These are phyloP conservation scores for Drosophila recens DNA, from an alignment of 2,888 invertebrate species.

Conservation along the genomic window DNA sequence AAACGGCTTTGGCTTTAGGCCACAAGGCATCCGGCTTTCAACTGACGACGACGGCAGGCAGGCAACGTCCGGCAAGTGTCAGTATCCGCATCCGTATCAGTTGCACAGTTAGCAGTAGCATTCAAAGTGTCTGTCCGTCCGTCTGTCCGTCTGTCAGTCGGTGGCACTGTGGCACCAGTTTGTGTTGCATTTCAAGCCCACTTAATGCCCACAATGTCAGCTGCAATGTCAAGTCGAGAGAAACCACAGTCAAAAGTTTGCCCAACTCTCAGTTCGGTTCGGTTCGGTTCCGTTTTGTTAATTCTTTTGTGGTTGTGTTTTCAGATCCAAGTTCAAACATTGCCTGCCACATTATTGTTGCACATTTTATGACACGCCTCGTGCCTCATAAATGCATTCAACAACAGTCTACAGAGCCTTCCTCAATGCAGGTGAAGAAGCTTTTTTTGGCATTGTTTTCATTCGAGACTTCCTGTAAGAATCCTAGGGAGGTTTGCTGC, in stretches of 20 bases:
- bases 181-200: conserved; percentile 61
- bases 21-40: conserved; percentile 40
- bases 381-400: conserved; percentile 31
- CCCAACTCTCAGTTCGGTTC: conserved; percentile 21
- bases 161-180: conserved; percentile 19
- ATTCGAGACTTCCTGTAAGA: background rate
- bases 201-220: conserved; percentile 72
- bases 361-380: conserved; percentile 35
- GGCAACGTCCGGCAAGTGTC: conserved; percentile 54
- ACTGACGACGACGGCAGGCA: conserved; percentile 47
- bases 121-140: background rate
- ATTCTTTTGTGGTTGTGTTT: conserved; percentile 22
- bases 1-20: conserved; percentile 51
- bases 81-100: conserved; percentile 40
- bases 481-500: background rate
- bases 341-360: conserved; percentile 9
- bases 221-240: conserved; percentile 25
- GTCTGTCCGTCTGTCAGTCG: conserved; percentile 1
- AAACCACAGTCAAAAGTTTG: conserved; percentile 28
- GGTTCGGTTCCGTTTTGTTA: conserved; percentile 44
- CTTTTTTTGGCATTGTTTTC: conserved; percentile 1
- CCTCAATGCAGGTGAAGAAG: conserved; percentile 3
- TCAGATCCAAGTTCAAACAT: background rate
- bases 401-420: conserved; percentile 15
- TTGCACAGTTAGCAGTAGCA: conserved; percentile 12